Evolutionary conservation across 2,113 vertebrate species (phyloP).

Genomic region (Psephotus haematonotus): DNA sequence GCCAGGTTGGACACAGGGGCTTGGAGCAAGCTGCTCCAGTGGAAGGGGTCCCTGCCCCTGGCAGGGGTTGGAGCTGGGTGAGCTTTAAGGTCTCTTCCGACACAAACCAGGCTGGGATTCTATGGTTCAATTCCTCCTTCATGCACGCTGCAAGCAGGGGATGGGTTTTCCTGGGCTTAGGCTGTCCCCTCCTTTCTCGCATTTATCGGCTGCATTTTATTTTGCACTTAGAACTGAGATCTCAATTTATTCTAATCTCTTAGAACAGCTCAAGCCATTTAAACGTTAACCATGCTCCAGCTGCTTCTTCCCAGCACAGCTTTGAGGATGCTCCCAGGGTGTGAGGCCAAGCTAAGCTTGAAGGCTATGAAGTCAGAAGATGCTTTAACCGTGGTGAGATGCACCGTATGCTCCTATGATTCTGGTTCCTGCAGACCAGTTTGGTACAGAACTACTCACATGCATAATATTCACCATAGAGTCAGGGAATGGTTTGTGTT

Average conservation of each 20-base stretch:
- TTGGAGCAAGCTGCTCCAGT: too few species aligned
- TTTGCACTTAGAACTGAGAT: slow-evolving; percentile 10
- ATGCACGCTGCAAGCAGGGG: accelerated
- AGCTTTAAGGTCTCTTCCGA: not conserved
- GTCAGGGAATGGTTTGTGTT: not conserved
- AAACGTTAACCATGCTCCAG: slow-evolving; percentile 1
- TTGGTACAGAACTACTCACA: accelerated
- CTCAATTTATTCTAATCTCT: slow-evolving; percentile 21
- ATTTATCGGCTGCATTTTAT: not conserved
- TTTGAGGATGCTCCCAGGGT: not conserved
- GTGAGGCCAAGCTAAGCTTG: not conserved
- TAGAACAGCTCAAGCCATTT: slow-evolving; percentile 13
- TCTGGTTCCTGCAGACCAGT: not conserved
- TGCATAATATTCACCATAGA: too few species aligned
- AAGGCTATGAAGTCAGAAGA: accelerated
- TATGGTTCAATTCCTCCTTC: not conserved
- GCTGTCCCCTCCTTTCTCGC: not conserved
- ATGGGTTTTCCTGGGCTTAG: not conserved
- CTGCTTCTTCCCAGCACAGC: slow-evolving; percentile 33
- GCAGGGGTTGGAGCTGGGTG: not conserved
- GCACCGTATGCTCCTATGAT: accelerated
- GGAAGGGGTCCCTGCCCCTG: not conserved
- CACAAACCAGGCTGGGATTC: not conserved
- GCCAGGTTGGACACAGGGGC: too few species aligned
- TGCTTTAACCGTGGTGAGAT: not conserved